Evolutionary conservation across 2,797 vertebrate species (phyloP), one percentile per base, ranked within the genome.

Genomic region (Crocidura indochinensis): DNA sequence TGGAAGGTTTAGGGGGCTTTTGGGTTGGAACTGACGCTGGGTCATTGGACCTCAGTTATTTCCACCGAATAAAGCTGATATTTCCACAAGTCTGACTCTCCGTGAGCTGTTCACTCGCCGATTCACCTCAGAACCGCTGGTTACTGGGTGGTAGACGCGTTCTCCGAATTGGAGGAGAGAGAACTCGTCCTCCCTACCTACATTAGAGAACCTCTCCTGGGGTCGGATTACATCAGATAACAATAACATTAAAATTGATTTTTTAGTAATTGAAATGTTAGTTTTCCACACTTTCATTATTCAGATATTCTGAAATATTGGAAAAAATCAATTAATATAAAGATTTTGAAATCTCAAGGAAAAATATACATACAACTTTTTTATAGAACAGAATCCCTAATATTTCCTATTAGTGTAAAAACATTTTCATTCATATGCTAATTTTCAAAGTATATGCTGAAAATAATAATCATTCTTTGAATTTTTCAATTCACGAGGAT

Each of bases 261-360:
- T 95, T 90, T 87, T 27, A 76, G 29, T 69, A 81, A 81, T 20
- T 75, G 7, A 1, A 90, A 74, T 68, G 31, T 51, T 51, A 8
- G 14, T 68, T 90, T 79, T 20, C 27, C 5, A 67, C 1, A 5
- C n/a, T 56, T 91, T 94, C 81, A 14, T 87, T 3, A 10, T 9
- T 19, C 20, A 73, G 8, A 76, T 79, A 73, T 12, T 85, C 10
- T 72, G 15, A 6, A 72, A 94, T 10, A 27, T 82, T 74, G 4
- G 12, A 68, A 65, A 86, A 65, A 24, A 85, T 88, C 17, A 78
- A 53, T 15, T 65, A 10, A 4, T 81, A 85, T n/a, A 26, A 29
- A 65, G 15, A 60, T 65, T 78, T 88, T 68, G 46, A 46, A 73
- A 75, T 81, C n/a, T 69, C 6, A 88, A 49, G 90, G 9, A 0